Conservation (phyloP, 2,888 invertebrate species). For the Vesta saturnalis region DNA sequence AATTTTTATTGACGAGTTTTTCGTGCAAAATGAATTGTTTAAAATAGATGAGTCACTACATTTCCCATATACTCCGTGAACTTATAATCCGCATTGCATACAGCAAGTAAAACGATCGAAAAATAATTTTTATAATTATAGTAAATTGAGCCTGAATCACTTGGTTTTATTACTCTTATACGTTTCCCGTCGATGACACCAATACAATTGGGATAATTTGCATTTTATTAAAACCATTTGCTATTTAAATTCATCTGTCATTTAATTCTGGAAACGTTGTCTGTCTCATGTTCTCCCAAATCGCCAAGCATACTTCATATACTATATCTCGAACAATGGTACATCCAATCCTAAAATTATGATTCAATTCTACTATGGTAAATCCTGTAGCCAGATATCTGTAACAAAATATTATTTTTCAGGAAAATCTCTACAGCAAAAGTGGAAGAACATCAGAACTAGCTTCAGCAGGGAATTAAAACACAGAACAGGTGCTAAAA, state of each 20-base stretch:
- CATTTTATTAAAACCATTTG: slow-evolving; percentile 14
- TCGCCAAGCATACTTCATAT: slow-evolving; percentile 3
- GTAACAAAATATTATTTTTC: slow-evolving; percentile 29
- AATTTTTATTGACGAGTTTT: not conserved
- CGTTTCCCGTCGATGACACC: slow-evolving; percentile 9
- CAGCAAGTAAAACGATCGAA: slow-evolving; percentile 44
- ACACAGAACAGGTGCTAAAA: slow-evolving; percentile 36
- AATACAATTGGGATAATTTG: slow-evolving; percentile 25
- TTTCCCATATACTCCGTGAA: not conserved
- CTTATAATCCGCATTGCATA: slow-evolving; percentile 35
- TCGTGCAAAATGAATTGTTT: slow-evolving; percentile 7
- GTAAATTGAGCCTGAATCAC: slow-evolving; percentile 34
- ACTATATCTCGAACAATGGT: slow-evolving; percentile 6
- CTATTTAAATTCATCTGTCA: slow-evolving; percentile 14
- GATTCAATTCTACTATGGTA: slow-evolving; percentile 5
- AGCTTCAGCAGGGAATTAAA: slow-evolving; percentile 42
- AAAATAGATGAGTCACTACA: slow-evolving; percentile 8
- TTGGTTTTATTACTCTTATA: slow-evolving; percentile 14
- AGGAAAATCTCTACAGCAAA: slow-evolving; percentile 44
- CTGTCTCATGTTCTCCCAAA: slow-evolving; percentile 8
- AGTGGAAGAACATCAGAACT: slow-evolving; percentile 46
- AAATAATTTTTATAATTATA: slow-evolving; percentile 43
- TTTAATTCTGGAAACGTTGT: not conserved
- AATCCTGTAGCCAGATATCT: not conserved
- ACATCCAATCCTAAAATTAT: slow-evolving; percentile 14